Evolutionary conservation across 2,113 vertebrate species (phyloP), one percentile per base, ranked within the genome.

Genomic region (Gallinago paraguaiae): DNA sequence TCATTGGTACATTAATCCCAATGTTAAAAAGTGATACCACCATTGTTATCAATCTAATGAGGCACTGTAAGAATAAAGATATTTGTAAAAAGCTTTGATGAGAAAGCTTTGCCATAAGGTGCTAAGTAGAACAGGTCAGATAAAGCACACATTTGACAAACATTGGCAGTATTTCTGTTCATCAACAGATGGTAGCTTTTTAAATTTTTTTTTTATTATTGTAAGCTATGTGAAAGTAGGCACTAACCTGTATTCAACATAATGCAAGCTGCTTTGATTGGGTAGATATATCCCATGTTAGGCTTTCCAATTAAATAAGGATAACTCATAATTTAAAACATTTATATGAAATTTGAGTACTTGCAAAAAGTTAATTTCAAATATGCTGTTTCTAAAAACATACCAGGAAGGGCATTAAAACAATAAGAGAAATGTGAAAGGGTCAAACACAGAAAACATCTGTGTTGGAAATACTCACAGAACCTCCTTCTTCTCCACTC

Each of bases 121-220:
- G 83, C 84, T 94, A 93, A 95, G 78, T 31, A 93, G 96, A 95
- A 92, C 89, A 95, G 96, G 95, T 96, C 96, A 97, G 94, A 97
- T 96, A 95, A 96, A 94, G 86, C 67, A 91, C 33, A 76, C 86
- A 76, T 95, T 95, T 95, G 95, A 97, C 93, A 96, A 97, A 96
- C 84, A 95, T 4, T 97, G 95, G 95, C 96, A 97, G 74, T 79
- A 81, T 79, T 89, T 91, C 78, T 91, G 69, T 79, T 93, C 91
- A 93, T 74, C 94, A 95, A 91, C 96, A 96, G 95, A 97, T 95
- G 96, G 96, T 35, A 91, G 78, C 17, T 89, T 90, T 68, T 74
- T 5, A 9, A 12, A 46, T 39, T 13, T 16, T 51, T 16, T 51
- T 56, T 41, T 41, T 35, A 91, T 88, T 93, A 92, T 92, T 93